Evolutionary conservation across 2,888 invertebrate species (phyloP).

Genomic region (Brachyptera risi): DNA sequence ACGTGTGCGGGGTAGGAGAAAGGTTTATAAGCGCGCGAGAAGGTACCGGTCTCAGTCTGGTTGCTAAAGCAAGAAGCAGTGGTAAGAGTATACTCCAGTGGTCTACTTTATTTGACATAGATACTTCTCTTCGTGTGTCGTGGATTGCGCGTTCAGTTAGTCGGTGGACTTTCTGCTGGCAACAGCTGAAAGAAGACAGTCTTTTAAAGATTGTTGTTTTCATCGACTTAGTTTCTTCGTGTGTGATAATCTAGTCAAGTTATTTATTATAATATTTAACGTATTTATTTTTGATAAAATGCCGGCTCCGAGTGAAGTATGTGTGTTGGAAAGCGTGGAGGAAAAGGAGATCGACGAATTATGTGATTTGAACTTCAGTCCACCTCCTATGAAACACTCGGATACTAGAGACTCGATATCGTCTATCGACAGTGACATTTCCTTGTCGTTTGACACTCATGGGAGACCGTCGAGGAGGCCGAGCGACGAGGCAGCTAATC

Average conservation of each 20-base stretch:
- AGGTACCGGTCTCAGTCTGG: slow-evolving; percentile 22
- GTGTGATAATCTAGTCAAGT: slow-evolving; percentile 17
- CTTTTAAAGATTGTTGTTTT: background rate
- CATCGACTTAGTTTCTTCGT: background rate
- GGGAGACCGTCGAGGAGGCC: slow-evolving; percentile 36
- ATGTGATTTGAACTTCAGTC: slow-evolving; percentile 42
- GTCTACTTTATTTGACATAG: slow-evolving; percentile 17
- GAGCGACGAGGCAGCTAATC: slow-evolving; percentile 55
- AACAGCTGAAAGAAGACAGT: background rate
- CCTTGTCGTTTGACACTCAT: slow-evolving; percentile 51
- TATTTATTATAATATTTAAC: background rate
- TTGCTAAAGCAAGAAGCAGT: slow-evolving; percentile 21
- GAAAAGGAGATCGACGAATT: slow-evolving; percentile 44
- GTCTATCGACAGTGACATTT: slow-evolving; percentile 58
- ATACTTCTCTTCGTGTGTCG: background rate
- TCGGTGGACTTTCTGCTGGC: background rate
- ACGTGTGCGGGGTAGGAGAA: slow-evolving; percentile 9
- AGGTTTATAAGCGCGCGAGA: slow-evolving; percentile 25
- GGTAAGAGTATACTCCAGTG: slow-evolving; percentile 7
- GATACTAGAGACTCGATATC: slow-evolving; percentile 58
- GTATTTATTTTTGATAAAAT: background rate
- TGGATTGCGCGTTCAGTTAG: background rate
- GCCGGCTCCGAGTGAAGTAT: slow-evolving; percentile 3
- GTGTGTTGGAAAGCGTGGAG: slow-evolving; percentile 39
- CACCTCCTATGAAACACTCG: slow-evolving; percentile 50